These are phyloP conservation scores for Cotesia congregata DNA, from an alignment of 2,888 invertebrate genomes.

Conservation along the genomic window DNA sequence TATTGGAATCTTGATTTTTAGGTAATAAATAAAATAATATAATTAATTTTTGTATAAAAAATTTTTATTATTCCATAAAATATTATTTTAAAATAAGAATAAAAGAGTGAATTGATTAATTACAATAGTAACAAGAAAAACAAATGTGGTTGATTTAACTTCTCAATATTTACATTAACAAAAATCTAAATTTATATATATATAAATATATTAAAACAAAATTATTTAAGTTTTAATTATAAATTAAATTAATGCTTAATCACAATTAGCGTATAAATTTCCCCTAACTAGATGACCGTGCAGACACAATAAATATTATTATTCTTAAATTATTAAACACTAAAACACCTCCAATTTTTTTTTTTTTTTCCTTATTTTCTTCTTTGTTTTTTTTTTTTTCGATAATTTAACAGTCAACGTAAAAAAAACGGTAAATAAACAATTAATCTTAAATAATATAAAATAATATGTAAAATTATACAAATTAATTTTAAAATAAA, in stretches of 20 bases:
- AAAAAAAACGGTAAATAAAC: slow-evolving; percentile 20
- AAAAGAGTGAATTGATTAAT: too few relatives aligned
- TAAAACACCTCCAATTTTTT: background rate
- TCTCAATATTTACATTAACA: background rate
- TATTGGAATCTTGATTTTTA: too few relatives aligned
- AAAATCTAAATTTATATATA: too few relatives aligned
- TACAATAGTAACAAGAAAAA: too few relatives aligned
- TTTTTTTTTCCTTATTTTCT: slow-evolving; percentile 3
- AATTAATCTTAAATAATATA: slow-evolving; percentile 18
- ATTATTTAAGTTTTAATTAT: slow-evolving; percentile 9
- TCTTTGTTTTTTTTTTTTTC: slow-evolving; percentile 7
- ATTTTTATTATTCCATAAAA: too few relatives aligned
- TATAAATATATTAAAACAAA: slow-evolving; percentile 7
- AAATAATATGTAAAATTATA: slow-evolving; percentile 17
- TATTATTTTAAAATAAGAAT: too few relatives aligned
- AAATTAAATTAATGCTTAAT: background rate
- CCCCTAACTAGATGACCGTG: background rate
- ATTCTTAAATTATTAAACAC: background rate
- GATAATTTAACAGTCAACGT: slow-evolving; percentile 17
- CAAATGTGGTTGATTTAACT: background rate
- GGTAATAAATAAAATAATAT: too few relatives aligned
- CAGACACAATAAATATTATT: slow-evolving; percentile 18
- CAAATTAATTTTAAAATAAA: slow-evolving; percentile 2
- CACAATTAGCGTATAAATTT: slow-evolving; percentile 24
- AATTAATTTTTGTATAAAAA: too few relatives aligned